Evolutionary conservation across 35 echinoderm and acorn worm species (phyloP).

Genomic region (Hemicentrotus pulcherrimus): DNA sequence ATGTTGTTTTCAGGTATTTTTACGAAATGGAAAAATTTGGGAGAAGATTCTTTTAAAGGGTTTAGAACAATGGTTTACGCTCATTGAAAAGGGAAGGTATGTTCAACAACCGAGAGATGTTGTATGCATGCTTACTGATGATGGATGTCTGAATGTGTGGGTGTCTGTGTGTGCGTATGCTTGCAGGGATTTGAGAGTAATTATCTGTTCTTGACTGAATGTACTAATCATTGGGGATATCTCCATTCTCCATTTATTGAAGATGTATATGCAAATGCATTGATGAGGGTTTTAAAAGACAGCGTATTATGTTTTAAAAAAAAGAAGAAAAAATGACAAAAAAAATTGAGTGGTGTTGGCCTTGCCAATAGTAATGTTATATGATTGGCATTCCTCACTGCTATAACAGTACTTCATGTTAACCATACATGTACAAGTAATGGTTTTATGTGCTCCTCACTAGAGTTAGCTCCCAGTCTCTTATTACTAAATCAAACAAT

Average conservation of each 20-base stretch:
- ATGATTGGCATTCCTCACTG: slow-evolving; percentile 50
- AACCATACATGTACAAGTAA: slow-evolving; percentile 23
- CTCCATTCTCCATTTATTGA: slow-evolving; percentile 40
- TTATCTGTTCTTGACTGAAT: slow-evolving; percentile 39
- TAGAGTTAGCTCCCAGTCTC: neutral
- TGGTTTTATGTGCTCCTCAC: slow-evolving; percentile 34
- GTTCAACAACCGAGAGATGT: neutral
- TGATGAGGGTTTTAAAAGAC: slow-evolving; percentile 1
- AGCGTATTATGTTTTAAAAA: slow-evolving; percentile 9
- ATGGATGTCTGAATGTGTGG: slow-evolving; percentile 8
- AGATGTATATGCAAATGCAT: slow-evolving; percentile 52
- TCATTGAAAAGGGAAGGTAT: slow-evolving; percentile 42
- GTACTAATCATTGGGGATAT: slow-evolving; percentile 38
- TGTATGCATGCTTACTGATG: neutral
- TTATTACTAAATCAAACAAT: slow-evolving; percentile 5
- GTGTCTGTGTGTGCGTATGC: slow-evolving; percentile 25
- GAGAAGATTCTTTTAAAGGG: neutral
- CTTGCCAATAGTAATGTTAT: slow-evolving; percentile 47
- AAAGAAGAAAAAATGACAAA: slow-evolving; percentile 43
- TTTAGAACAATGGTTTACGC: neutral
- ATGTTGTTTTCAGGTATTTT: slow-evolving; percentile 39
- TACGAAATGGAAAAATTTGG: neutral
- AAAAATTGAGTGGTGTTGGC: slow-evolving; percentile 46
- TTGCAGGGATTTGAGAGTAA: slow-evolving; percentile 28
- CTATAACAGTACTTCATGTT: slow-evolving; percentile 55